Percentiles rank a stretch among this genome's conserved stretches.
phyloP scores from a whole-genome alignment of 2,888 invertebrate genomes.

The Nudaria mundana region DNA sequence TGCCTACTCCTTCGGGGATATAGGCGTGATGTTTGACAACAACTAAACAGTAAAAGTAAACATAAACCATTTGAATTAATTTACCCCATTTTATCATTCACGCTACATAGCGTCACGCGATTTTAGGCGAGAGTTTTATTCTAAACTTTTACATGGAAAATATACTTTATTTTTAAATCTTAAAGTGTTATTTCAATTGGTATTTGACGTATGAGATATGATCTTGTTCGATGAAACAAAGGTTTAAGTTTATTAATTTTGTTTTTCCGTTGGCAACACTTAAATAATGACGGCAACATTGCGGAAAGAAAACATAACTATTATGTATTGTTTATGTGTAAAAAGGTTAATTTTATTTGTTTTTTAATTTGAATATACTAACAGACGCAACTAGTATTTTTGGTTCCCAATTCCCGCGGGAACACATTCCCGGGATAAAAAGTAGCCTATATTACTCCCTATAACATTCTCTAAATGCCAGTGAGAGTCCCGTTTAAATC shows the following conservation, averaged over 20 bases:
- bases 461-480: too few species aligned
- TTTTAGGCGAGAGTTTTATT: conserved; percentile 22
- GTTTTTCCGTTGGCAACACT: conserved; percentile 16
- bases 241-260: conserved; percentile 5
- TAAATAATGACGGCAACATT: conserved; percentile 9
- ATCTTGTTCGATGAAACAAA: conserved; percentile 11
- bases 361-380: too few species aligned
- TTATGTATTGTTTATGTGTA: background rate
- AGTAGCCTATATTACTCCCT: too few species aligned
- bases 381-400: too few species aligned
- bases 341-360: background rate
- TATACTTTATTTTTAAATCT: conserved; percentile 1
- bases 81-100: conserved; percentile 26
- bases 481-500: too few species aligned
- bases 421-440: too few species aligned
- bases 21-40: too few species aligned
- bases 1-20: too few species aligned
- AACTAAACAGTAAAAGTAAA: conserved; percentile 9
- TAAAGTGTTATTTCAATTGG: background rate
- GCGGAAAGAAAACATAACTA: conserved; percentile 30
- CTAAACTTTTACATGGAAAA: background rate
- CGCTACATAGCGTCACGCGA: conserved; percentile 31
- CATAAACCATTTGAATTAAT: conserved; percentile 6
- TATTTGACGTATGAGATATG: background rate
- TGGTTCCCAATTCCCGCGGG: too few species aligned